These are phyloP conservation scores for Agrochola lota DNA, from an alignment of 2,888 invertebrate species.

Conservation along the genomic window DNA sequence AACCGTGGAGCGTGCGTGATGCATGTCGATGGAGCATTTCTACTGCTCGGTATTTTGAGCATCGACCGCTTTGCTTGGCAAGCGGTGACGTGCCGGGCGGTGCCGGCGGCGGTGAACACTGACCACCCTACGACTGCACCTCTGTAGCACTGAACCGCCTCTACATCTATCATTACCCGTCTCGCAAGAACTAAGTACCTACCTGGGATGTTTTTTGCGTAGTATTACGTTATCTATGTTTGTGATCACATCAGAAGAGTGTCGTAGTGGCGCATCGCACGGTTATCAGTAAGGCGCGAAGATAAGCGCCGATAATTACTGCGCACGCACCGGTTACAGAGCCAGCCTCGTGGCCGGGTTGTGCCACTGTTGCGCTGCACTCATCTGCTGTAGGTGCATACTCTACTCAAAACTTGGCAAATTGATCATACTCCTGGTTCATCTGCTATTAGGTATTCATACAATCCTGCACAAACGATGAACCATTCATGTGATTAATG, in stretches of 20 bases:
- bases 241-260: slow-evolving; percentile 64
- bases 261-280: slow-evolving; percentile 62
- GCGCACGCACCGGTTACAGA: slow-evolving; percentile 57
- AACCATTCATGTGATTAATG: background rate
- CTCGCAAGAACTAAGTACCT: background rate
- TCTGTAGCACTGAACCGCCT: background rate
- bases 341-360: slow-evolving; percentile 35
- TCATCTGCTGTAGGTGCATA: background rate
- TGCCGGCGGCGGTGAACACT: slow-evolving; percentile 30
- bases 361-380: background rate
- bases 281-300: slow-evolving; percentile 64
- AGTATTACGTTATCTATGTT: slow-evolving; percentile 59
- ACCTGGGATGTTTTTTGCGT: slow-evolving; percentile 18
- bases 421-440: background rate
- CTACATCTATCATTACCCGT: background rate
- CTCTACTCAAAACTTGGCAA: background rate
- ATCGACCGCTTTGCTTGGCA: slow-evolving; percentile 67
- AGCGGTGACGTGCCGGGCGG: slow-evolving; percentile 43
- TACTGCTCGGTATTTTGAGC: slow-evolving; percentile 74
- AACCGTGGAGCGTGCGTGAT: background rate
- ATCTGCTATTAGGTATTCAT: background rate
- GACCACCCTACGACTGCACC: background rate
- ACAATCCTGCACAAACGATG: background rate
- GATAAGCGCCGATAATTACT: slow-evolving; percentile 69
- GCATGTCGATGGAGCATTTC: slow-evolving; percentile 69